Conservation (phyloP, 2,888 invertebrate genomes). For the Melinaea menophilus region DNA sequence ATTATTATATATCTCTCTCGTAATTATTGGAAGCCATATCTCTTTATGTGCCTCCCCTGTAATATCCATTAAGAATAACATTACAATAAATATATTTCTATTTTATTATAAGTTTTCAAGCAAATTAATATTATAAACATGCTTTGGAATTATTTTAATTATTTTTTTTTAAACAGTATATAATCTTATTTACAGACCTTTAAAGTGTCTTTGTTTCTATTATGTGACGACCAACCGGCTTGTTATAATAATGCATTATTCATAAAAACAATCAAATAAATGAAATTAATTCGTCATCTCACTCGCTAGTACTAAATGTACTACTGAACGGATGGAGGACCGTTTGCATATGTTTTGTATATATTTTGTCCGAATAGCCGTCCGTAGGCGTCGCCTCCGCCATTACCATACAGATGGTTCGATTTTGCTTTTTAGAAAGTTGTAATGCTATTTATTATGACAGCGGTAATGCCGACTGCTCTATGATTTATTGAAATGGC, state of each 20-base stretch:
- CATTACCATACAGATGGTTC: constrained; percentile 47
- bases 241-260: constrained; percentile 31
- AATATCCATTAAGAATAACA: no score
- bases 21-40: no score
- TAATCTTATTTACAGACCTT: no score
- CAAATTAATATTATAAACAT: no score
- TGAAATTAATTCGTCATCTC: constrained; percentile 39
- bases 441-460: constrained; percentile 43
- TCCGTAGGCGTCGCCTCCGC: constrained; percentile 36
- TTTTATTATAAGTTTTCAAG: no score
- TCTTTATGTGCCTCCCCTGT: no score
- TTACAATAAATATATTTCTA: no score
- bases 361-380: constrained; percentile 30
- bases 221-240: constrained; percentile 4
- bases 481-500: constrained; percentile 40
- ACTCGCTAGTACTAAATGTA: constrained; percentile 34
- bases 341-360: constrained; percentile 41
- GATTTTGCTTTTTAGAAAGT: constrained; percentile 45
- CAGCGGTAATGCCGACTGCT: constrained; percentile 36
- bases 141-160: no score
- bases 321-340: constrained; percentile 35
- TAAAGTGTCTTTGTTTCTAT: no score
- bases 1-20: no score
- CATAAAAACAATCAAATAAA: constrained; percentile 31
- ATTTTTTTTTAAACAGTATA: no score